Evolutionary conservation across 1,140 invertebrate species (phyloP).

Genomic region (Teleopsis dalmanni): DNA sequence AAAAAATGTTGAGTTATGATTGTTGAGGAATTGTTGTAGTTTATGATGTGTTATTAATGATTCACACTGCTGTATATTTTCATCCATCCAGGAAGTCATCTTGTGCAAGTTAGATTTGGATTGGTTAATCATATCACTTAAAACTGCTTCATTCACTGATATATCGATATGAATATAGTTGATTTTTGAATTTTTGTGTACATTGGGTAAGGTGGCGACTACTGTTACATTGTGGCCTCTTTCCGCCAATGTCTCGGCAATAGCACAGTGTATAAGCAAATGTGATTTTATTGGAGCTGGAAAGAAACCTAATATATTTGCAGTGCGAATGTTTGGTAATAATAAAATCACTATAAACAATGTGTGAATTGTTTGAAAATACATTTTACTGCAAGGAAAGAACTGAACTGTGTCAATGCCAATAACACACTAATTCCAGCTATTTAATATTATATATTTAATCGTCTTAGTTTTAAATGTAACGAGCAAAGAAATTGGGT

Average conservation of each 20-base stretch:
- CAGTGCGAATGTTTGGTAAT: background rate
- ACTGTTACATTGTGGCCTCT: conserved; percentile 27
- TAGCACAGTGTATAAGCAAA: conserved; percentile 16
- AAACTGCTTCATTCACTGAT: background rate
- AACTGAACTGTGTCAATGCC: no score
- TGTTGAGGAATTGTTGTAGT: conserved; percentile 4
- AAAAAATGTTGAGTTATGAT: conserved; percentile 6
- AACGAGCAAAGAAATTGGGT: no score
- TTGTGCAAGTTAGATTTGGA: background rate
- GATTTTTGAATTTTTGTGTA: background rate
- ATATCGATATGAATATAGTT: conserved; percentile 5
- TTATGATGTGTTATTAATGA: conserved; percentile 8
- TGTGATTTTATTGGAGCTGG: conserved; percentile 23
- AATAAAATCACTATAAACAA: no score
- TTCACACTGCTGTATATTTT: background rate
- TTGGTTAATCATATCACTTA: background rate
- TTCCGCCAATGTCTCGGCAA: conserved; percentile 17
- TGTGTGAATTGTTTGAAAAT: no score
- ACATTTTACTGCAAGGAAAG: no score
- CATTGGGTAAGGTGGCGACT: background rate
- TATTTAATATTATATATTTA: no score
- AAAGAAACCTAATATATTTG: conserved; percentile 22
- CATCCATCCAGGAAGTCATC: no score
- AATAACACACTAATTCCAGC: no score
- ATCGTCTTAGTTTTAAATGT: no score